phyloP scores from a whole-genome alignment of 2,797 vertebrate species.

The Notoglanidium macrostoma region DNA sequence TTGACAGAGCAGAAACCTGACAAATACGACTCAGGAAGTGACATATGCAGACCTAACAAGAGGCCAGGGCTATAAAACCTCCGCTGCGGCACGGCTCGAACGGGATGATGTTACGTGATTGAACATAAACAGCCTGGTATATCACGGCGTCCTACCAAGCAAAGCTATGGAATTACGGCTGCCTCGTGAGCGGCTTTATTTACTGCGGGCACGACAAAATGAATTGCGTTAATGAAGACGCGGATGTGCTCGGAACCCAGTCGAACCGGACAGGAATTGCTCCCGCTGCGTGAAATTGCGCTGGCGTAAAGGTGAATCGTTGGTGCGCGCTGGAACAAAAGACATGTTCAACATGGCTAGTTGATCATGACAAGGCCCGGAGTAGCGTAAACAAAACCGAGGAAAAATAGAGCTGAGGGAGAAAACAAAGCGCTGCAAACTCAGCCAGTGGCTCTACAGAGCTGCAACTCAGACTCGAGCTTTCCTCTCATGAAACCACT shows the following conservation, averaged over 20 bases:
- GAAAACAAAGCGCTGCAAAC: neutral
- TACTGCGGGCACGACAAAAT: slow-evolving; percentile 49
- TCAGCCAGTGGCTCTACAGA: neutral
- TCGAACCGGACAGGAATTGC: slow-evolving; percentile 27
- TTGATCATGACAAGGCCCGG: neutral
- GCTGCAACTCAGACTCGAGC: neutral
- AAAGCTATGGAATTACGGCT: neutral
- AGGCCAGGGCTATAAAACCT: neutral
- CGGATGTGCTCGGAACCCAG: neutral
- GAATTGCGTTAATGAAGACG: slow-evolving; percentile 58
- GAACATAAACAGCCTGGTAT: neutral
- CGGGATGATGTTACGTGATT: neutral
- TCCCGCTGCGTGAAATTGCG: slow-evolving; percentile 8
- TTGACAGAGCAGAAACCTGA: slow-evolving; percentile 22
- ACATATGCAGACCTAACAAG: neutral
- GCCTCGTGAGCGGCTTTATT: slow-evolving; percentile 12
- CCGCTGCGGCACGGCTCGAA: neutral
- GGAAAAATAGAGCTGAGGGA: neutral
- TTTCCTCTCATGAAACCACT: no score
- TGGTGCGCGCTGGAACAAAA: slow-evolving; percentile 14
- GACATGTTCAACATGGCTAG: neutral
- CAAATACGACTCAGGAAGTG: neutral
- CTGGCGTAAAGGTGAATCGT: slow-evolving; percentile 31
- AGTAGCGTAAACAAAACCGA: slow-evolving; percentile 5
- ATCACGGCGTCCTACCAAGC: neutral